Evolutionary conservation across 2,797 vertebrate species (phyloP).

Genomic region (Gymnocypris eckloni): DNA sequence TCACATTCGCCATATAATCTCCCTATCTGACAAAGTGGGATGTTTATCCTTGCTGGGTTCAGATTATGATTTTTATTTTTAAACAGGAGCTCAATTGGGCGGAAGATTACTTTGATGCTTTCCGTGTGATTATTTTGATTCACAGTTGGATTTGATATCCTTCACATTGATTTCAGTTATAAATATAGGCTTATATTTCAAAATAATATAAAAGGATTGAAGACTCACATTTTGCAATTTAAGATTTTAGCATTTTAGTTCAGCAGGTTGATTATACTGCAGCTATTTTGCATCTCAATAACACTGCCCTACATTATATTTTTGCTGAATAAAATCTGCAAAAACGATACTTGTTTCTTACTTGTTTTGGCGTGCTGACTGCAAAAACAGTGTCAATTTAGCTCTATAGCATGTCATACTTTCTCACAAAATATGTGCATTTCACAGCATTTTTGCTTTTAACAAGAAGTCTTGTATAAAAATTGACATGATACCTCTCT

Average conservation of each 20-base stretch:
- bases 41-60: conserved; percentile 36
- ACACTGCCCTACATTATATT: background rate
- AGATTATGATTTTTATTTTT: conserved; percentile 34
- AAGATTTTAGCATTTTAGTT: background rate
- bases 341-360: background rate
- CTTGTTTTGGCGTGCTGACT: background rate
- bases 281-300: background rate
- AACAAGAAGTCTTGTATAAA: background rate
- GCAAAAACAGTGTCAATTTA: background rate
- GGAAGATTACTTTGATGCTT: conserved; percentile 24
- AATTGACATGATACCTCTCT: background rate
- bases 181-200: conserved; percentile 31
- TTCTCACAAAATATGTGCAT: background rate
- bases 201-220: background rate
- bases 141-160: conserved; percentile 39
- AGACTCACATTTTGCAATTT: background rate
- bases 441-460: background rate
- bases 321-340: background rate
- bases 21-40: background rate
- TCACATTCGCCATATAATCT: conserved; percentile 19
- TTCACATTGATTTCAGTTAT: conserved; percentile 17
- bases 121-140: conserved; percentile 28
- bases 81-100: background rate
- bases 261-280: background rate
- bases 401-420: background rate